These are phyloP conservation scores for Dolichomitus sp. DNA, from an alignment of 2,888 invertebrate species.

Conservation along the genomic window DNA sequence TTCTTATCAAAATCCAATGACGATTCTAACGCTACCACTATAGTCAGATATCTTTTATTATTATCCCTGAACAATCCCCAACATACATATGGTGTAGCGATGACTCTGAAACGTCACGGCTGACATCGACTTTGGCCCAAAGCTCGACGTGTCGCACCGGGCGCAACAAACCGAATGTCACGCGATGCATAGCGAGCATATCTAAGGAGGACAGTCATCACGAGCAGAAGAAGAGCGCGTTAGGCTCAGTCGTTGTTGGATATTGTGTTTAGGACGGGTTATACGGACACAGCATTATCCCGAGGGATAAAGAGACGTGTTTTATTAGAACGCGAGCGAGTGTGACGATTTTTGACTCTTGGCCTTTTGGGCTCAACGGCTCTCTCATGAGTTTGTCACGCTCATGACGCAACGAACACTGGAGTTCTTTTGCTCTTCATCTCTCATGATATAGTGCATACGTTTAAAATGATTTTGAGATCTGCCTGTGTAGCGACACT, in stretches of 20 bases:
- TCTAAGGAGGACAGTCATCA: conserved; percentile 46
- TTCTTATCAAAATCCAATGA: background rate
- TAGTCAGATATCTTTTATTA: background rate
- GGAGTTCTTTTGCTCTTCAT: background rate
- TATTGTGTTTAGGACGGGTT: conserved; percentile 36
- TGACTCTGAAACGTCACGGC: background rate
- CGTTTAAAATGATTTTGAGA: background rate
- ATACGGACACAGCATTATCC: conserved; percentile 22
- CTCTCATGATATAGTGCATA: background rate
- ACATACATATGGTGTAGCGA: background rate
- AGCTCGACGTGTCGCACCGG: background rate
- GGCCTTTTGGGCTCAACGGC: conserved; percentile 6
- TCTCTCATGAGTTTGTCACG: conserved; percentile 11
- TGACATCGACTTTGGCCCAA: background rate
- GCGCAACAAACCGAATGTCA: conserved; percentile 43
- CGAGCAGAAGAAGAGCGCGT: conserved; percentile 35
- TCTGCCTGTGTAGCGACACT: background rate
- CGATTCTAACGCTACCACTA: background rate
- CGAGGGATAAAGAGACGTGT: conserved; percentile 62
- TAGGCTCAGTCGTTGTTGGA: conserved; percentile 33
- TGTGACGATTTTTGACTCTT: conserved; percentile 71
- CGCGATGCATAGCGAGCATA: conserved; percentile 32
- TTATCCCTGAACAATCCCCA: background rate
- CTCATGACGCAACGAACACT: conserved; percentile 9
- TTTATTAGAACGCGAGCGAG: conserved; percentile 76